Base-by-base conservation (phyloP, 2,888 invertebrate species). In the Dicycla oo region DNA sequence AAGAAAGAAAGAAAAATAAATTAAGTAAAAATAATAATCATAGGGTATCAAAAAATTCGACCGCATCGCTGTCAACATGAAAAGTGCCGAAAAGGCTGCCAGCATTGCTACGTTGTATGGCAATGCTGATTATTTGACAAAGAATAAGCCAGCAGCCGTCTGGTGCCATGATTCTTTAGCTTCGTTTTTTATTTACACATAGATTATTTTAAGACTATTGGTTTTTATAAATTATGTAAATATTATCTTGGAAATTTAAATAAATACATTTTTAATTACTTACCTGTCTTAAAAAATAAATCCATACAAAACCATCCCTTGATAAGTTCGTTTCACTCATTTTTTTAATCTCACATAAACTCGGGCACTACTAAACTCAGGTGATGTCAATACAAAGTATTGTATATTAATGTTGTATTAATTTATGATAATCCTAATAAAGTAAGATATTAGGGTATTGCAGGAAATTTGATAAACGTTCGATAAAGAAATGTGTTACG, bases 221-320 rank as follows among this genome's bases (percentile, higher is more conserved):
- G 4, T 4, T 30, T 30, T 30, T 15, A n/a, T n/a, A 23, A 23
- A 51, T 51, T 23, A 13, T 23, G 7, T 20, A 26, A 26, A 60
- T 11, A 43, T 26, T 20, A 43, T 13, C 7, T 26, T 13, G 20
- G 7, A 56, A 34, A 34, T n/a, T 62, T 5, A 18, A 47, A 66
- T 8, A 43, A 34, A 54, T 34, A 43, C 53, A 30, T 49, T 11
- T 15, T 20, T 5, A 26, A 49, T 23, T 11, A 38, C 49, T 62
- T 47, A 75, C 75, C 23, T 75, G 75, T 40, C 77, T 76, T 18
- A 76, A 77, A 38, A 75, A 75, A 65, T 64, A 71, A 20, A 49
- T 30, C 77, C 77, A 71, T 3, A 10, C n/a, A 51, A 77, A 75
- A 18, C 18, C 3, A 13, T 71, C 63, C 0, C 8, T n/a, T 13